Evolutionary conservation across 2,797 vertebrate species (phyloP).

Genomic region (Anabas testudineus): DNA sequence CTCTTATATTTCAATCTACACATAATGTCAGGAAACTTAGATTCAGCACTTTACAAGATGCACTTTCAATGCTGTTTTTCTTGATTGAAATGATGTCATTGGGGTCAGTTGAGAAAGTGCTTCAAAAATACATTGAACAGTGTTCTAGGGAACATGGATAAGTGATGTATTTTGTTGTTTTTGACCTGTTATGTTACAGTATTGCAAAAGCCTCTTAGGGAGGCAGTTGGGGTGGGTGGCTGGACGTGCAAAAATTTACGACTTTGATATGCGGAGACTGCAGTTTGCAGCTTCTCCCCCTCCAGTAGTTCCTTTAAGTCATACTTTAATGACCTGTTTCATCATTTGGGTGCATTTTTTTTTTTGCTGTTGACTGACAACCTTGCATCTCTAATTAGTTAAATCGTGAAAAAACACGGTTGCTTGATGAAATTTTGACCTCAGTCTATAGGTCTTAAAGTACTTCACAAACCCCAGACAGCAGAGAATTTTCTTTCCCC

Average conservation of each 20-base stretch:
- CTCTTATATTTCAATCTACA: no score
- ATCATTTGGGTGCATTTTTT: background rate
- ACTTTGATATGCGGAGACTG: background rate
- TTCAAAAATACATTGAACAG: background rate
- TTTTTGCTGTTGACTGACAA: background rate
- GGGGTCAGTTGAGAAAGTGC: background rate
- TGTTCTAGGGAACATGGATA: no score
- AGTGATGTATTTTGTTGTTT: background rate
- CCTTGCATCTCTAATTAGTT: background rate
- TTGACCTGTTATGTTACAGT: background rate
- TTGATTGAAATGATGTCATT: no score
- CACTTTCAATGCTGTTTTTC: no score
- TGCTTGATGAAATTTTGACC: slow-evolving; percentile 1
- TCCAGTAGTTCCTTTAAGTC: background rate
- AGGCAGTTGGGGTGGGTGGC: background rate
- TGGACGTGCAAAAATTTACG: background rate
- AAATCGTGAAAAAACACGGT: background rate
- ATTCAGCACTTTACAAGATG: no score
- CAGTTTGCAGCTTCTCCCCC: background rate
- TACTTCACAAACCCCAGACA: no score
- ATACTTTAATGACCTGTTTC: background rate
- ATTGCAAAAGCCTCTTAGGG: no score
- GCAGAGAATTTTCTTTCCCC: background rate
- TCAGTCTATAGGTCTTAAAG: background rate
- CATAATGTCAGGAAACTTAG: no score